Evolutionary conservation across 2,797 vertebrate genomes (phyloP).

Genomic region (Simalia tracyae): DNA sequence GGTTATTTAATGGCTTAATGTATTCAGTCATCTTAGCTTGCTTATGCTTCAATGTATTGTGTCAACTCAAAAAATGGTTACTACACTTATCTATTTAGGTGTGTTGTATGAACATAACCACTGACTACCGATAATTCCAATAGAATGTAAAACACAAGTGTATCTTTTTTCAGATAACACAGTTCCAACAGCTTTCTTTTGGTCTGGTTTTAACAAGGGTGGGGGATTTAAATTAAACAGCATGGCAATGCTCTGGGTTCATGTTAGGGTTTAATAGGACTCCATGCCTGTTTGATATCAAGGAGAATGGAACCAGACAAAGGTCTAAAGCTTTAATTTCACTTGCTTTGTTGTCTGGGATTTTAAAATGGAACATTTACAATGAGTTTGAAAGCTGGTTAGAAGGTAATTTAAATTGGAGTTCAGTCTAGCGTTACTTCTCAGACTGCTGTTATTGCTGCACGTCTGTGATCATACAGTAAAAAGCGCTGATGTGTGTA

Average conservation of each 20-base stretch:
- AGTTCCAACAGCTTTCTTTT: too few species aligned
- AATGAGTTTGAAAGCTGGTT: background rate
- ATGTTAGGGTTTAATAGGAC: background rate
- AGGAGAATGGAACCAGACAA: background rate
- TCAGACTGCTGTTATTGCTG: background rate
- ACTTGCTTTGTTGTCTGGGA: background rate
- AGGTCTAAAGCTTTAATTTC: background rate
- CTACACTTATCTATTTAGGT: background rate
- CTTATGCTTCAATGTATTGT: background rate
- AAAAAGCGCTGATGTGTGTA: background rate
- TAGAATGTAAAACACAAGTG: background rate
- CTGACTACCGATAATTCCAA: background rate
- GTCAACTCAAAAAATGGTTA: background rate
- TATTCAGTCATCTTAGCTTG: too few species aligned
- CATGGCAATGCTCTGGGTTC: background rate
- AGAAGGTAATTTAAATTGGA: background rate
- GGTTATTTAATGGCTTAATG: too few species aligned
- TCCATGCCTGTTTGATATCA: background rate
- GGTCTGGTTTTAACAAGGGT: background rate
- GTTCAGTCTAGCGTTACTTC: background rate
- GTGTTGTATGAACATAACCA: background rate
- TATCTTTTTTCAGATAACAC: background rate
- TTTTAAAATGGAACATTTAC: background rate
- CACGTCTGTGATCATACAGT: background rate
- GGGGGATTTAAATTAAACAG: background rate